Base-by-base conservation (phyloP, 2,113 vertebrate species). In the Tragelaphus strepsiceros region DNA sequence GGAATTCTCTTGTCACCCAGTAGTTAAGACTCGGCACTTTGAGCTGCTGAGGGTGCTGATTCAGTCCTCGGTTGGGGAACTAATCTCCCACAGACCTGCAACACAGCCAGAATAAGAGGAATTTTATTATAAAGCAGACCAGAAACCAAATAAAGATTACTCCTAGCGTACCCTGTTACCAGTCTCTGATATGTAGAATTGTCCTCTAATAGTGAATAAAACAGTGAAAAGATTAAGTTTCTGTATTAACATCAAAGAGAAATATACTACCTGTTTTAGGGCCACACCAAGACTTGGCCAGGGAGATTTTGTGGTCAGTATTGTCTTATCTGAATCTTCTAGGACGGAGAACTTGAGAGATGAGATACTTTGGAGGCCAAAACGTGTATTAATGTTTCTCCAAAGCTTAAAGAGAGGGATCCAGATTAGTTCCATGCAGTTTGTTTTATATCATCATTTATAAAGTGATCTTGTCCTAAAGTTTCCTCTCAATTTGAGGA, bases 381-480 rank as follows among this genome's bases (percentile, higher is more conserved):
- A 12, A 54, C 19, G 61, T 7, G 58, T 85, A 85, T 32, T 92
- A 53, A 85, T 59, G n/a, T 85, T 96, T 90, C 53, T 87, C 62
- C 51, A 90, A 35, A 92, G 28, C 11, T 90, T 86, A 90, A 92
- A 89, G 24, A 15, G 53, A 28, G 59, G n/a, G 4, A 35, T 61
- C 54, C 30, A 67, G 3, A 84, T 90, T 90, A 86, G 62, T 24
- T 93, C 51, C 35, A 61, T 87, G 84, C 22, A 56, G 9, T 93
- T 82, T 92, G 35, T 78, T 53, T 95, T 82, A 83, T 1, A 84
- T 39, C 32, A 94, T 58, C 53, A 78, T 95, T 90, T 87, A 67
- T 80, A 90, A 96, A 77, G 62, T 62, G 43, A 56, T 58, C 80
- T 90, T 96, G 51, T 64, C 67, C 64, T 97, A 80, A 91, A 51